Percentiles rank a stretch among this genome's conserved stretches.
phyloP scores from a whole-genome alignment of 2,797 vertebrate genomes.

The Hapalemur alaotrensis region DNA sequence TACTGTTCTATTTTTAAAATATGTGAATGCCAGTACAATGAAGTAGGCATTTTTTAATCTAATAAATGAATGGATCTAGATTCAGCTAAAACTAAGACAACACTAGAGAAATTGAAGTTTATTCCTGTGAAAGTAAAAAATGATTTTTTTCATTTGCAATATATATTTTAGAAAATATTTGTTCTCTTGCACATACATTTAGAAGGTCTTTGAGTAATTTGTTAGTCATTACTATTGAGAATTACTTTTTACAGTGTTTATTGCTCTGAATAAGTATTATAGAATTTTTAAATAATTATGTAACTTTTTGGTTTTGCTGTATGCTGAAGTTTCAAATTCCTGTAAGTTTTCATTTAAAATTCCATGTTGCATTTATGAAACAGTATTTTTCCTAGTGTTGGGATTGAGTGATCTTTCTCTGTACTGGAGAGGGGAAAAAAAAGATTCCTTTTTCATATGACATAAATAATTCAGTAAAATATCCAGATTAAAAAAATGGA shows the following conservation, averaged over 20 bases:
- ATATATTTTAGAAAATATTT: conserved; percentile 26
- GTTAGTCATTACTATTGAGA: neutral
- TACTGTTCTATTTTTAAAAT: conserved; percentile 11
- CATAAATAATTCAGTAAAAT: conserved; percentile 19
- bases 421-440: neutral
- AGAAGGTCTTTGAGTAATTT: conserved; percentile 23
- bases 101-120: neutral
- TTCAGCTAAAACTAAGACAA: neutral
- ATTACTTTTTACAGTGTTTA: conserved; percentile 1
- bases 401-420: neutral
- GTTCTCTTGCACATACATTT: neutral
- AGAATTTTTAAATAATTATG: conserved; percentile 12
- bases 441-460: neutral
- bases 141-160: neutral
- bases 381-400: neutral
- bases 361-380: conserved; percentile 34
- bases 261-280: neutral
- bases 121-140: neutral
- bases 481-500: conserved; percentile 23
- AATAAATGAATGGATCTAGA: neutral
- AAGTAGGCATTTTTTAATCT: neutral
- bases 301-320: neutral
- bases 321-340: conserved; percentile 11
- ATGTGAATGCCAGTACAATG: neutral
- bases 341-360: conserved; percentile 4